Evolutionary conservation across 2,797 vertebrate species (phyloP), one percentile per base, ranked within the genome.

Genomic region (Borostomias antarcticus): DNA sequence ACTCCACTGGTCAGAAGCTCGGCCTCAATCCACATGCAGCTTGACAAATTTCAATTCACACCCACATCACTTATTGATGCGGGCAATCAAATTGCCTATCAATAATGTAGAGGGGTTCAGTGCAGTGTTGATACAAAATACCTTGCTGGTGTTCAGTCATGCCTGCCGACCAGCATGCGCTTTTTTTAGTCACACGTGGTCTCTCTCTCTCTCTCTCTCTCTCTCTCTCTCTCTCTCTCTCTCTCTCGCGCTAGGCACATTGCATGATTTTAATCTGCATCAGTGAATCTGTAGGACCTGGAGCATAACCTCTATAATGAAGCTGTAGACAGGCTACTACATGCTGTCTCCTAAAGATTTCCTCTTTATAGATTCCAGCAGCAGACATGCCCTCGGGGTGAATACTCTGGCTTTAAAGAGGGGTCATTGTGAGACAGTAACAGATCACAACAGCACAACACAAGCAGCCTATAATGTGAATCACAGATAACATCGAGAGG

Each of bases 21-120:
- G 78, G 70, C 80, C 80, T 59, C 53, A 43, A 73, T 77, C 68
- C 59, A 61, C 60, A n/a, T n/a, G n/a, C n/a, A 3, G 82, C 79
- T 82, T 76, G 83, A 85, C 86, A 89, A 86, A 83, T 86, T 90
- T 89, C 71, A 87, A 85, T 85, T 85, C 81, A 78, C 85, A 81
- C 83, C 79, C 85, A 81, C 83, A 87, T 91, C 70, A 91, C 87
- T 89, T 86, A 89, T 87, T 86, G 79, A 89, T 88, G 82, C 68
- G 8, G 70, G 81, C 86, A 89, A 84, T 89, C 88, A 91, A 88
- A 89, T 87, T 84, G 84, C 79, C 64, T 85, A 86, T 92, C 75
- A 89, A 89, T 92, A 89, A 91, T 91, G 86, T 86, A 91, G 84
- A 81, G 72, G 82, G 82, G 83, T 67, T 86, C 84, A 84, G 87